phyloP scores from a whole-genome alignment of 2,888 invertebrate genomes.

The Neocrepidodera transversa region DNA sequence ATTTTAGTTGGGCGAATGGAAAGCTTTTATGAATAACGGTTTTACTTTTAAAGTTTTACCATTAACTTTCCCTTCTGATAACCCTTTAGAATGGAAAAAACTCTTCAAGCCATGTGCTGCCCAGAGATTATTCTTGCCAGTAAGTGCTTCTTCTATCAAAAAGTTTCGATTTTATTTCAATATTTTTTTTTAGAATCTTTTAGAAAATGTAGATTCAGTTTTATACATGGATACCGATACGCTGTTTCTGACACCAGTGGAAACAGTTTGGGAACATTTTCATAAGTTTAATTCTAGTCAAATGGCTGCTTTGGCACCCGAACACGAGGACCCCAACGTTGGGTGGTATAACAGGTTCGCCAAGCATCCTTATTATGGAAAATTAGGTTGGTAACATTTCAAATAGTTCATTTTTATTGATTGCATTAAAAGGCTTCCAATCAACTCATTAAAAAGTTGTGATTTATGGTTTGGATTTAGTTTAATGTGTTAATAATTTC shows the following conservation, averaged over 20 bases:
- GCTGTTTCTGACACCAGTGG: conserved; percentile 82
- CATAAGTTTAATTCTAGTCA: conserved; percentile 82
- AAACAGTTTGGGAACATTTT: conserved; percentile 86
- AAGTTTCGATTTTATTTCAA: not conserved
- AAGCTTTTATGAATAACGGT: conserved; percentile 66
- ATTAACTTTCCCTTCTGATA: conserved; percentile 79
- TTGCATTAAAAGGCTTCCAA: no score
- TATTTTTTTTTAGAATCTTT: conserved; percentile 71
- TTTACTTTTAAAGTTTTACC: conserved; percentile 78
- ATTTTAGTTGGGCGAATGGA: conserved; percentile 75
- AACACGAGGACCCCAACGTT: conserved; percentile 90
- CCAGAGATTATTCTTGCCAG: conserved; percentile 91
- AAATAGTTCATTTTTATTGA: no score
- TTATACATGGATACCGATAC: conserved; percentile 94
- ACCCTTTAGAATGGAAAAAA: conserved; percentile 82
- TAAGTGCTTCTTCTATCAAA: conserved; percentile 57
- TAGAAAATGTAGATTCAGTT: conserved; percentile 81
- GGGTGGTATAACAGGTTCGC: conserved; percentile 98
- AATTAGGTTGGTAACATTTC: conserved; percentile 66
- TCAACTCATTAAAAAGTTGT: no score
- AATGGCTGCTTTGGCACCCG: conserved; percentile 85
- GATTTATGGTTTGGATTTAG: no score
- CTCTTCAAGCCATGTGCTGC: conserved; percentile 95
- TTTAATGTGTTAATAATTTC: no score
- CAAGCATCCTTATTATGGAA: conserved; percentile 91